Base-by-base conservation (phyloP, 2,888 invertebrate genomes). In the Quadroppia sp. region DNA sequence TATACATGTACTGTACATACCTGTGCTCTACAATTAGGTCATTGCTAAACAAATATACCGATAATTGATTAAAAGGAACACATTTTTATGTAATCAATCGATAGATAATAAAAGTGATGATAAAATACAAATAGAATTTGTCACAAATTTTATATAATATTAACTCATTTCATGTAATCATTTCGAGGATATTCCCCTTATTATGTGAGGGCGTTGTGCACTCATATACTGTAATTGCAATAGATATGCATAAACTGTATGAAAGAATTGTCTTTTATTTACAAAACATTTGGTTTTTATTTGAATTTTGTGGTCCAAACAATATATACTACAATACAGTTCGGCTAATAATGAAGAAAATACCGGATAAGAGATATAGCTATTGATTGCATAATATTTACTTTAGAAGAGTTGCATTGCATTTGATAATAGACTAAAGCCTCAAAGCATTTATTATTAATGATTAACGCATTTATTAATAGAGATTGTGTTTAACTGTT, bases 351-450 rank as follows among this genome's bases (percentile, higher is more conserved):
- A 61, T 61, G 61, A 61, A 61, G 61, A 61, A 50, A 53, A 61
- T 36, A 61, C 61, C 61, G 61, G 61, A 61, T 32, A 15, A 36
- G 61, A 61, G 32, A n/a, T n/a, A n/a, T n/a, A n/a, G 17, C n/a
- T n/a, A 36, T 61, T 32, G n/a, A 61, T 61, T 36, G 61, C 32
- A 61, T 61, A 61, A 61, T 61, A 61, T 61, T 61, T 61, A 61
- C 61, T n/a, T 36, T 61, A 61, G 30, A 9, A 32, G 11, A 28
- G 32, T 23, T 25, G 53, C 53, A 9, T 28, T 50, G 7, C 4
- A 50, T 7, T 9, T 50, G 50, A 7, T 17, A 50, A 59, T 17
- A 56, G 56, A 20, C n/a, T 25, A 30, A 20, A 32, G 36, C 36
- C 6, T 32, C 4, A n/a, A 36, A 61, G 36, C 36, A n/a, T 15